Conservation (phyloP, 2,797 vertebrate species). For the Anabas testudineus region DNA sequence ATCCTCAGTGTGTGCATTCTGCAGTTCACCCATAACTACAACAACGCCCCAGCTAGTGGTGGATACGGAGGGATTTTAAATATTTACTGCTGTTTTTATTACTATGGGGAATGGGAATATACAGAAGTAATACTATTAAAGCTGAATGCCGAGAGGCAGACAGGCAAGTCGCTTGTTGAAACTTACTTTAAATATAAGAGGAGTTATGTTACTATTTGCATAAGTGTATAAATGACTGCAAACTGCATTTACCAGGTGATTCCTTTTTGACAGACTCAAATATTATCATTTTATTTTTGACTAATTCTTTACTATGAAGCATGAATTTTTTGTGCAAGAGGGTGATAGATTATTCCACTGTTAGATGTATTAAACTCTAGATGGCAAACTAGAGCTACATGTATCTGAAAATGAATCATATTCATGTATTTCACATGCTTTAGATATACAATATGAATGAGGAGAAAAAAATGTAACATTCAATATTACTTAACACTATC, state of each 20-base stretch:
- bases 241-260: background rate
- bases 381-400: constrained; percentile 2
- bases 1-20: background rate
- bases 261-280: background rate
- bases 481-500: background rate
- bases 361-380: constrained; percentile 1
- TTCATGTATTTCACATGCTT: background rate
- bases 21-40: constrained; percentile 11
- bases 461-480: background rate
- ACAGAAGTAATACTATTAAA: background rate
- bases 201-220: background rate
- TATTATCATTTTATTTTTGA: background rate
- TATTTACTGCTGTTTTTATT: background rate
- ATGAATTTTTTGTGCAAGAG: background rate
- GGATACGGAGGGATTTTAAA: constrained; percentile 2
- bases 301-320: background rate
- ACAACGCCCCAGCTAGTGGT: background rate
- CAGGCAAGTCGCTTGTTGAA: too few relatives aligned
- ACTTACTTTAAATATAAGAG: background rate
- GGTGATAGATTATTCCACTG: background rate
- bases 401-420: background rate
- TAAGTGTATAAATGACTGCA: background rate
- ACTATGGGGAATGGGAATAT: background rate
- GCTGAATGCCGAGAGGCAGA: background rate
- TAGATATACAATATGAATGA: background rate